phyloP scores from a whole-genome alignment of 2,113 vertebrate genomes.

The Silurus meridionalis region DNA sequence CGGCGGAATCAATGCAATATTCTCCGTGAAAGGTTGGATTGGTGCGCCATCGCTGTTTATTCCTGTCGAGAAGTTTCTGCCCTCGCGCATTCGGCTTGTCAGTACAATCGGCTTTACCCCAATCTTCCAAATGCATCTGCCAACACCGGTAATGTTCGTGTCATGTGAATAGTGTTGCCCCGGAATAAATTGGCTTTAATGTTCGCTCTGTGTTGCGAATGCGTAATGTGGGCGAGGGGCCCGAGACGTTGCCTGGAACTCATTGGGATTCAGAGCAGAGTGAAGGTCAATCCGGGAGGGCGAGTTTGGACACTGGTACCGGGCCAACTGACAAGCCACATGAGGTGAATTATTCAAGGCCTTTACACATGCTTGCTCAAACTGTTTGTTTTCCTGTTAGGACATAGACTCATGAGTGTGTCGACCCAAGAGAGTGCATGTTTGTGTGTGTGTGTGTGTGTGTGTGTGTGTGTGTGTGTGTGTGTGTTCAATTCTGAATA shows the following conservation, averaged over 20 bases:
- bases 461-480: background rate
- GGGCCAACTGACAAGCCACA: constrained; percentile 30
- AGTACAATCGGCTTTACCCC: constrained; percentile 3
- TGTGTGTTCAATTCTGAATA: constrained; percentile 1
- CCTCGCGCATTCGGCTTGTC: background rate
- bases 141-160: constrained; percentile 11
- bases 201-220: constrained; percentile 7
- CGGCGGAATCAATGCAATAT: background rate
- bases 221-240: background rate
- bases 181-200: constrained; percentile 23
- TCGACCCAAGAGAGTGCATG: background rate
- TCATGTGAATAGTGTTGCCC: background rate
- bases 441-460: no score
- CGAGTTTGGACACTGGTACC: constrained; percentile 9
- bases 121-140: constrained; percentile 9
- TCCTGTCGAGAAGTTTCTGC: background rate
- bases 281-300: constrained; percentile 13
- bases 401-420: constrained; percentile 12
- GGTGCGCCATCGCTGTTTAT: background rate
- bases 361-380: background rate
- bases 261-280: constrained; percentile 31
- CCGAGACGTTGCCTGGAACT: background rate
- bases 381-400: constrained; percentile 20
- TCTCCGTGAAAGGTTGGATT: background rate
- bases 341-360: constrained; percentile 34